These are phyloP conservation scores for Tiphia femorata DNA, from an alignment of 2,888 invertebrate species.

Conservation along the genomic window DNA sequence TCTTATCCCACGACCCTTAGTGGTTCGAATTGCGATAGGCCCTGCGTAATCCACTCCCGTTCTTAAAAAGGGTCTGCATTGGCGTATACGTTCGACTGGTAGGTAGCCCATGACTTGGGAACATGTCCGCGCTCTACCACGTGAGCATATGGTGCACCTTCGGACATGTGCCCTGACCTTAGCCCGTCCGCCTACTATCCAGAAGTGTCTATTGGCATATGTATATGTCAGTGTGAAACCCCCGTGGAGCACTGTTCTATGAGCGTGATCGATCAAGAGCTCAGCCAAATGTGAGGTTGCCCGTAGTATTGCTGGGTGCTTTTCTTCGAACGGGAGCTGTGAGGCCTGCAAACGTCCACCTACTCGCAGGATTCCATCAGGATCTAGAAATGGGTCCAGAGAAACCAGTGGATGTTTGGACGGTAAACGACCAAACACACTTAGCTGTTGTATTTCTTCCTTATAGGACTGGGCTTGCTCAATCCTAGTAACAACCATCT, in stretches of 20 bases:
- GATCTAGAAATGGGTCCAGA: neutral
- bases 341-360: neutral
- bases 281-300: neutral
- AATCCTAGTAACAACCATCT: neutral
- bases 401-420: neutral
- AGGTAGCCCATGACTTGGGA: constrained; percentile 1
- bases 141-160: neutral
- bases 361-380: neutral
- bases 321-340: neutral
- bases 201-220: neutral
- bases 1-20: constrained; percentile 14
- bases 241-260: neutral
- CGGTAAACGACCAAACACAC: neutral
- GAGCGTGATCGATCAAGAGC: neutral
- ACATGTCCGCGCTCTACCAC: neutral
- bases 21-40: constrained; percentile 14
- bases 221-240: neutral
- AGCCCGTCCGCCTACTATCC: neutral
- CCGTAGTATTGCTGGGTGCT: constrained; percentile 1
- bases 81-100: neutral
- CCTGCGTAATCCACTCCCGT: constrained; percentile 29
- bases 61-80: constrained; percentile 5
- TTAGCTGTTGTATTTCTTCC: neutral
- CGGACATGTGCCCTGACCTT: neutral
- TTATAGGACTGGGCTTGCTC: neutral